Evolutionary conservation across 2,797 vertebrate species (phyloP).

Genomic region (Crypturellus tataupa): DNA sequence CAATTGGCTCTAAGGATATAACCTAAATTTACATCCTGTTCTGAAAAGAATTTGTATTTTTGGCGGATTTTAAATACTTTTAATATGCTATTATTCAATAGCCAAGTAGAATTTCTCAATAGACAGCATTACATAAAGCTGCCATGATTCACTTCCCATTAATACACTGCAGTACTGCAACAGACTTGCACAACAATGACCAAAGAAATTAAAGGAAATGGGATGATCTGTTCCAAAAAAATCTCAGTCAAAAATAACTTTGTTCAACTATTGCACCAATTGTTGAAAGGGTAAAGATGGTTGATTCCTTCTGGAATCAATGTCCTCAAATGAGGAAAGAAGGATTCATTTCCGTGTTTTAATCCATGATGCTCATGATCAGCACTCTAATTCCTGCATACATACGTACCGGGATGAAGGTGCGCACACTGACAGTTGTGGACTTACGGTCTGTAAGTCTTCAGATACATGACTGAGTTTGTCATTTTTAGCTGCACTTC

Average conservation of each 20-base stretch:
- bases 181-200: neutral
- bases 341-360: neutral
- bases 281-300: conserved; percentile 20
- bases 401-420: neutral
- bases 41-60: neutral
- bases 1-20: neutral
- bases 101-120: conserved; percentile 8
- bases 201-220: conserved; percentile 42
- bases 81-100: neutral
- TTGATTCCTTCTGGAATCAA: neutral
- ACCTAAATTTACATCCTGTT: neutral
- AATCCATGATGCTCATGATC: neutral
- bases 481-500: neutral
- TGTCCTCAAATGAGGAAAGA: neutral
- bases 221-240: conserved; percentile 1
- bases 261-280: conserved; percentile 9
- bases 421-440: neutral
- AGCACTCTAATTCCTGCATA: neutral
- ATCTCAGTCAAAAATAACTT: conserved; percentile 42
- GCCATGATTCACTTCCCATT: neutral
- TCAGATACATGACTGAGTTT: neutral
- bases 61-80: conserved; percentile 2
- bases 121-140: conserved; percentile 29
- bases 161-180: neutral
- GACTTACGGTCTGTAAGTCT: neutral